These are phyloP conservation scores for Hystrix cristata DNA, from an alignment of 2,113 vertebrate species.

Conservation along the genomic window DNA sequence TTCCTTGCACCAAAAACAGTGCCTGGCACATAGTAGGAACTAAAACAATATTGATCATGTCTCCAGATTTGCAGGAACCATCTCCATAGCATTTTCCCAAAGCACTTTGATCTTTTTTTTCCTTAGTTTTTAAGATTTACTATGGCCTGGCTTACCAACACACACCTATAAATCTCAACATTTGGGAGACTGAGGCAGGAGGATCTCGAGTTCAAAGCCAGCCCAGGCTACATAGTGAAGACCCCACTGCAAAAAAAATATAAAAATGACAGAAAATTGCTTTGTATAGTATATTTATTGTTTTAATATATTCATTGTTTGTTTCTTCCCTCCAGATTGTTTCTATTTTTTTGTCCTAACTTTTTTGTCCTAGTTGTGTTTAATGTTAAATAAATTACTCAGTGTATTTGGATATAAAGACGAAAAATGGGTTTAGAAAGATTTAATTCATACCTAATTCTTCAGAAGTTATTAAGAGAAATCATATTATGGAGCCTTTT, in stretches of 20 bases:
- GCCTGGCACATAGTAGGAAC: background rate
- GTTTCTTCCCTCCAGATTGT: background rate
- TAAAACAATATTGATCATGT: background rate
- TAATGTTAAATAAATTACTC: conserved; percentile 12
- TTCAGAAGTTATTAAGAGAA: background rate
- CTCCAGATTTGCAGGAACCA: background rate
- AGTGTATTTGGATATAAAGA: background rate
- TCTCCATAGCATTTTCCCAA: background rate
- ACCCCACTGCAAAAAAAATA: background rate
- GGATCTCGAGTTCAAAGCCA: background rate
- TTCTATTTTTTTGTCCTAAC: background rate
- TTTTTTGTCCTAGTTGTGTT: background rate
- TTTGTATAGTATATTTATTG: background rate
- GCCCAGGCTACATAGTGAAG: background rate
- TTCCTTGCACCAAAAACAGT: background rate
- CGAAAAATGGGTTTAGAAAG: background rate
- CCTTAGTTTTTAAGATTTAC: background rate
- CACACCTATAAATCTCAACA: background rate
- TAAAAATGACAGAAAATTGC: background rate
- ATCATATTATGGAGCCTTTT: background rate
- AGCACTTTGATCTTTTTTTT: background rate
- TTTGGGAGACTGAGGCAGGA: background rate
- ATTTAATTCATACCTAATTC: background rate
- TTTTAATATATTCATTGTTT: background rate
- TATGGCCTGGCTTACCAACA: background rate